These are phyloP conservation scores for Dryobota labecula DNA, from an alignment of 2,888 invertebrate species.

Conservation along the genomic window DNA sequence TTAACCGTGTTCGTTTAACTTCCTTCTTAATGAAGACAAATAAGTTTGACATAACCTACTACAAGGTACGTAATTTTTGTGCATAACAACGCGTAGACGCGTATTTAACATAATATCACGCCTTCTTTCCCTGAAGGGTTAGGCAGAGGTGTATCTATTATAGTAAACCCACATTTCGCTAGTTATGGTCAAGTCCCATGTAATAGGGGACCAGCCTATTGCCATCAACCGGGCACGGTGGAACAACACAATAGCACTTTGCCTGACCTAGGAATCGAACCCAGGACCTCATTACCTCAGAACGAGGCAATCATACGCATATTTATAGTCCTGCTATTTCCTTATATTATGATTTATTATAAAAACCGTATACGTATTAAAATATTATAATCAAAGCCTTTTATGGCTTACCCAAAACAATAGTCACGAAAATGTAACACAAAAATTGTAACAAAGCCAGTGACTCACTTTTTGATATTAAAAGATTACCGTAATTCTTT, in stretches of 20 bases:
- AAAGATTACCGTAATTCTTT: constrained; percentile 16
- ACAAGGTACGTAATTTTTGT: constrained; percentile 42
- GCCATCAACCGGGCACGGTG: too few relatives aligned
- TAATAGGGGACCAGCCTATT: too few relatives aligned
- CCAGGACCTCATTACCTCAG: too few relatives aligned
- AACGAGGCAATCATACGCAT: too few relatives aligned
- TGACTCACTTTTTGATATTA: constrained; percentile 14
- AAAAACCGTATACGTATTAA: not conserved
- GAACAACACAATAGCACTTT: too few relatives aligned
- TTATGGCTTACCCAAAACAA: not conserved
- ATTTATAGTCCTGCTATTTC: constrained; percentile 27
- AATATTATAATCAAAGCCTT: not conserved
- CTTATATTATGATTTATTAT: constrained; percentile 31
- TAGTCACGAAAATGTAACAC: constrained; percentile 14
- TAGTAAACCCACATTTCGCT: too few relatives aligned
- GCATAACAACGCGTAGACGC: not conserved
- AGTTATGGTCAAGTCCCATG: too few relatives aligned
- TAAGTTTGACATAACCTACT: constrained; percentile 12
- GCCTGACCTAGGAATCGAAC: too few relatives aligned
- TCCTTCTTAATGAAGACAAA: constrained; percentile 41
- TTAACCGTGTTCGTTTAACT: constrained; percentile 34
- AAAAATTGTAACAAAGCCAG: constrained; percentile 20
- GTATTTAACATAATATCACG: too few relatives aligned
- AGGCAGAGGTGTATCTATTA: too few relatives aligned
- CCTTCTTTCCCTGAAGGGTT: too few relatives aligned